Base-by-base conservation (phyloP, 2,797 vertebrate genomes). In the Sciurus vulgaris region DNA sequence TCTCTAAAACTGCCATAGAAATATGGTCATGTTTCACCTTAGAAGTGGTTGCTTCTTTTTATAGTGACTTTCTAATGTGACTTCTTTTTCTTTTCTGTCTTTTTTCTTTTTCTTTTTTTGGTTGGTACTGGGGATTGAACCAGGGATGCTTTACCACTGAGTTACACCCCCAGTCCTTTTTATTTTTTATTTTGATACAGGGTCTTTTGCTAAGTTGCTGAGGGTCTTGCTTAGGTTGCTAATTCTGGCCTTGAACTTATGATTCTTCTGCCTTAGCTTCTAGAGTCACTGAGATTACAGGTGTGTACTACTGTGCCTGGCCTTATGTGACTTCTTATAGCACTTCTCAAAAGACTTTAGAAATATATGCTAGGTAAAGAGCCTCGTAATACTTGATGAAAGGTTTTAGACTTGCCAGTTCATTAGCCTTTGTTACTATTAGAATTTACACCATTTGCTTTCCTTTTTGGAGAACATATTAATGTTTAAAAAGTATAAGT, bases 321-420 rank as follows among this genome's bases (percentile, higher is more conserved):
- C 59, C 38, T 93, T 54, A 59, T 86, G 11, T 84, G 78, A 84
- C 93, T 88, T 77, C 67, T 86, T 92, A 85, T n/a, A 78, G 24
- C 12, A 33, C 35, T 47, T 96, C 30, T 93, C 35, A 54, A 87
- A 49, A 82, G 65, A 81, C 67, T 73, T 73, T 51, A 82, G 47
- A 26, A 94, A 78, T 85, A 89, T 69, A 95, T 70, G 95, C 89
- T 70, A 69, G 49, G 38, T 69, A 67, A 91, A 85, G 76, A 90
- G 56, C 30, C 30, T 63, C 89, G 28, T 77, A 33, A 15, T 77
- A 56, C 70, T 86, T 88, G 61, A 86, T 83, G 44, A 86, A 93
- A 94, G 44, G 15, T 76, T 94, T 97, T 78, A 95, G 56, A 91
- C 65, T 30, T 94, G n/a, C 35, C n/a, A 70, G 26, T 51, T 83